Base-by-base conservation (phyloP, 1,140 invertebrate genomes). In the Caenorhabditis brenneri region DNA sequence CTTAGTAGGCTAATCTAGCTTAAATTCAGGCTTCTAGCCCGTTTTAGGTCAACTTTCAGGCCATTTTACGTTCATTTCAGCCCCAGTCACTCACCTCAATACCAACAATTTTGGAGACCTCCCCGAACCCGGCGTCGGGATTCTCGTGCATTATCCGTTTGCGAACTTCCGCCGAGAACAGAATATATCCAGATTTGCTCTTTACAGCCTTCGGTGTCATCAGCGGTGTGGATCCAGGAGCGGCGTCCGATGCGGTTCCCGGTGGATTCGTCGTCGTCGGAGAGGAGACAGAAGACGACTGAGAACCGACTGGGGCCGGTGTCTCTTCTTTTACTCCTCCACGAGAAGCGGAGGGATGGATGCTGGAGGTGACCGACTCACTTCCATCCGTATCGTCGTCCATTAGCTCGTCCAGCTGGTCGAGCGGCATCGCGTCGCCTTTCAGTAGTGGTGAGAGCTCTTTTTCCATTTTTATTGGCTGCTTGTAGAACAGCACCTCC, bases 21-120 rank as follows among this genome's bases (percentile, higher is more conserved):
- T n/a, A n/a, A n/a, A n/a, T n/a, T n/a, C n/a, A n/a, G n/a, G n/a
- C n/a, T n/a, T n/a, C n/a, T n/a, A n/a, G n/a, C n/a, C n/a, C n/a
- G n/a, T n/a, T n/a, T n/a, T n/a, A n/a, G n/a, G n/a, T n/a, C n/a
- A n/a, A n/a, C n/a, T n/a, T n/a, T n/a, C n/a, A n/a, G n/a, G n/a
- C n/a, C n/a, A n/a, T n/a, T n/a, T n/a, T n/a, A n/a, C n/a, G n/a
- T n/a, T n/a, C n/a, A n/a, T n/a, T n/a, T n/a, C n/a, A n/a, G n/a
- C n/a, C n/a, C n/a, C n/a, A n/a, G n/a, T n/a, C n/a, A n/a, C 31
- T 42, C 10, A 84, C 83, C 83, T 97, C 96, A 89, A 95, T 95
- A 85, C 97, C 97, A 88, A 99, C 96, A 89, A 98, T 95, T 87
- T 96, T 94, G 88, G 96, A 97, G 89, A 99, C 97, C 91, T 99